Evolutionary conservation across 2,797 vertebrate species (phyloP), one percentile per base, ranked within the genome.

Genomic region (Sebastes vulpes): DNA sequence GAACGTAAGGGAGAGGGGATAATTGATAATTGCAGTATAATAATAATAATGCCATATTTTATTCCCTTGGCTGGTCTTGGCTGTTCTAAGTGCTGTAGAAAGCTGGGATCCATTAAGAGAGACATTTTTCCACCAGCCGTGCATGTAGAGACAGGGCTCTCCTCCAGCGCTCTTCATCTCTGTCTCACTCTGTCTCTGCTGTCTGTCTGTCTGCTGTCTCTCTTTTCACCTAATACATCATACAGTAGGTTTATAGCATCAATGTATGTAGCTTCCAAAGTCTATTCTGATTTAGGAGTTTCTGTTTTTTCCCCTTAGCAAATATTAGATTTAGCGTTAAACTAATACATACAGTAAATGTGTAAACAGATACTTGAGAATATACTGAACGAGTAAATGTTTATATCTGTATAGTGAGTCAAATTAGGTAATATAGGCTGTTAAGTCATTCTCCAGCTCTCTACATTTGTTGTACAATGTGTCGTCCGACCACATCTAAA

Each of bases 31-130:
- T 88, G 75, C 84, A 77, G 75, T 72, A 65, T 92, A 84, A 90
- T 90, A 88, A 89, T 89, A 92, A 86, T 91, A 86, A 87, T 90
- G 84, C 78, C 79, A 90, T 94, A 91, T 92, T 95, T 93, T 90
- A 90, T 92, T 90, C 87, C 82, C 70, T 90, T 82, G 82, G 89
- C 94, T 82, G 72, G 67, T 79, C 72, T 86, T 81, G 69, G 76
- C 86, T 85, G 23, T 77, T 75, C 61, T 92, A 80, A 94, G 89
- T 83, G 87, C 86, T 81, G 80, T 54, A 89, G 92, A 91, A 85
- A 89, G 91, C 93, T 95, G 95, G 94, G 90, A 92, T 90, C 88
- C 93, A 94, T 95, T 95, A 95, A 84, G 86, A 77, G 87, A 92
- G 86, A 94, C 90, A 91, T 95, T 93, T 95, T 94, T 94, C 93